These are phyloP conservation scores for Climacteris rufus DNA, from an alignment of 2,113 vertebrate species.

Conservation along the genomic window DNA sequence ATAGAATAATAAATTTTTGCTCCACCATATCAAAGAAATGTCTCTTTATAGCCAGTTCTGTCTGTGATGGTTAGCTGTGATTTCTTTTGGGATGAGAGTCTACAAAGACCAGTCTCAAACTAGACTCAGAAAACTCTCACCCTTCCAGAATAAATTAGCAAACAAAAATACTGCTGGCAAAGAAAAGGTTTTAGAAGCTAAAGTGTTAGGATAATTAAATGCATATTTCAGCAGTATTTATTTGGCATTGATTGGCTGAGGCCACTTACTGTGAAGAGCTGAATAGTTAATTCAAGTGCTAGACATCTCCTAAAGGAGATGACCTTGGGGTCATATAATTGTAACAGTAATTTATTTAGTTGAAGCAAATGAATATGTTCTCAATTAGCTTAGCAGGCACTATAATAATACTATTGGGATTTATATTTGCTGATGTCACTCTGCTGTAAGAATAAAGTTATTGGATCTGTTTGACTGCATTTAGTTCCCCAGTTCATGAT, in stretches of 20 bases:
- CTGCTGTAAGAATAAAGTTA: conserved; percentile 48
- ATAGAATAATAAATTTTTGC: neutral
- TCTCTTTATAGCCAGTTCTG: neutral
- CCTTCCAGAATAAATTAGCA: conserved; percentile 52
- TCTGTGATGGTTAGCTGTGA: neutral
- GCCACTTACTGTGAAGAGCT: conserved; percentile 62
- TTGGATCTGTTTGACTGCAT: conserved; percentile 44
- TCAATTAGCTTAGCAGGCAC: conserved; percentile 70
- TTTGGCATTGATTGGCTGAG: conserved; percentile 69
- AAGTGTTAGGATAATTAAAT: conserved; percentile 72
- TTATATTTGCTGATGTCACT: conserved; percentile 69
- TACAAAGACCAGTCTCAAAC: neutral
- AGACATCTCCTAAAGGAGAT: conserved; percentile 65
- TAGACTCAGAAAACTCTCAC: conserved; percentile 35
- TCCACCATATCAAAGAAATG: neutral
- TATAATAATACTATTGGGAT: conserved; percentile 67
- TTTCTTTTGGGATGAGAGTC: neutral
- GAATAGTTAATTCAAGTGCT: conserved; percentile 67
- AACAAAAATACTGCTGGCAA: conserved; percentile 17
- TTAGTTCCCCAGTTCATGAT: conserved; percentile 37
- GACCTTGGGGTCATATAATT: conserved; percentile 71
- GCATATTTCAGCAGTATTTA: conserved; percentile 74
- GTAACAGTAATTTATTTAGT: conserved; percentile 74
- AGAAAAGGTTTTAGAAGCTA: conserved; percentile 27
- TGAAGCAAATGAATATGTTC: conserved; percentile 67